phyloP scores from a whole-genome alignment of 1,140 invertebrate genomes.

The Drosophila triauraria region DNA sequence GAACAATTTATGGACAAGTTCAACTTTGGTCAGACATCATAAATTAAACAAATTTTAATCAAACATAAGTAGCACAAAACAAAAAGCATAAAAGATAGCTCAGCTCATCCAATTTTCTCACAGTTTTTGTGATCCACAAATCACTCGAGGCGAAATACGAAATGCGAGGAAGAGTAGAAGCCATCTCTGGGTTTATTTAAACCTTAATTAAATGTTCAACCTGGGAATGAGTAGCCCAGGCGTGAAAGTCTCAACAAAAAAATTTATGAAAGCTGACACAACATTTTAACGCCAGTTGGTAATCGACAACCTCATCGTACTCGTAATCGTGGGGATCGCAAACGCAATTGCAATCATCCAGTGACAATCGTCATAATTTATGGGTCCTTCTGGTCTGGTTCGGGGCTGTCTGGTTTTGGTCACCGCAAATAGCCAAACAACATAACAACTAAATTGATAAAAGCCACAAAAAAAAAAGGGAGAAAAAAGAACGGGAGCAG shows the following conservation, averaged over 20 bases:
- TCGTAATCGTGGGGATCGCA: constrained; percentile 28
- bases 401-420: constrained; percentile 19
- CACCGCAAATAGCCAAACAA: constrained; percentile 53
- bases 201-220: constrained; percentile 66
- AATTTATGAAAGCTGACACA: constrained; percentile 69
- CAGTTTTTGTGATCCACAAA: constrained; percentile 54
- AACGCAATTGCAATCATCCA: constrained; percentile 49
- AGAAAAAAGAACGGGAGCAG: constrained; percentile 37
- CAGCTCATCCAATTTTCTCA: constrained; percentile 56
- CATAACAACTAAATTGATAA: constrained; percentile 75
- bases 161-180: constrained; percentile 32
- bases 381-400: constrained; percentile 44
- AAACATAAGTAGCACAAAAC: constrained; percentile 65
- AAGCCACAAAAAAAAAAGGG: constrained; percentile 57
- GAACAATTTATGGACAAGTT: constrained; percentile 61
- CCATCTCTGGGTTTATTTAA: constrained; percentile 51
- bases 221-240: constrained; percentile 49
- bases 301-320: constrained; percentile 48
- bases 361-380: constrained; percentile 77
- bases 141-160: constrained; percentile 51
- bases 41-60: constrained; percentile 68
- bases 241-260: constrained; percentile 39
- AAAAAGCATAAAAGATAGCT: neutral
- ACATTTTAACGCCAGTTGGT: constrained; percentile 62
- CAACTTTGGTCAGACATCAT: constrained; percentile 47